Conservation (phyloP, 2,888 invertebrate species). For the Nomada ruficornis region DNA sequence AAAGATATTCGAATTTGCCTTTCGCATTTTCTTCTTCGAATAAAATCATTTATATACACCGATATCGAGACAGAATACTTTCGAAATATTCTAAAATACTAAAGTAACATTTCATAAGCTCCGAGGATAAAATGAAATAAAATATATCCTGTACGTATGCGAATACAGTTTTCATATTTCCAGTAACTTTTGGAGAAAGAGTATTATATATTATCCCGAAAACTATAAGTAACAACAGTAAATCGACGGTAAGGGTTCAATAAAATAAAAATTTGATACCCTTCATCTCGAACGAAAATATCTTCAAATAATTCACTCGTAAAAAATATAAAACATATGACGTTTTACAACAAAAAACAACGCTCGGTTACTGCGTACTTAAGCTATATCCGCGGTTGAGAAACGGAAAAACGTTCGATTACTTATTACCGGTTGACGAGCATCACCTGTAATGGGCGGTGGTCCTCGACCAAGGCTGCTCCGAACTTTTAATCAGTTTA, state of each 20-base stretch:
- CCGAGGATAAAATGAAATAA: too few relatives aligned
- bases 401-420: constrained; percentile 51
- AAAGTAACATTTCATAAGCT: too few relatives aligned
- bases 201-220: too few relatives aligned
- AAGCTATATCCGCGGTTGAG: constrained; percentile 34
- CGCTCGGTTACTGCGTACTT: constrained; percentile 34
- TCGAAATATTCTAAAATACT: too few relatives aligned
- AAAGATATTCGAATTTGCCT: neutral
- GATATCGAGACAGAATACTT: too few relatives aligned
- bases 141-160: too few relatives aligned
- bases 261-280: neutral
- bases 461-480: constrained; percentile 29
- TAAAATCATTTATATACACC: too few relatives aligned
- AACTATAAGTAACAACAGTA: too few relatives aligned
- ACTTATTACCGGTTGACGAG: constrained; percentile 31
- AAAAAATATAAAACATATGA: neutral
- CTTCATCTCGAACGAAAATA: neutral
- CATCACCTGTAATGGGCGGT: too few relatives aligned
- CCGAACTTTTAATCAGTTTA: constrained; percentile 70
- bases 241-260: neutral
- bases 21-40: neutral
- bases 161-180: too few relatives aligned
- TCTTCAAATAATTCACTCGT: neutral
- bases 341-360: neutral
- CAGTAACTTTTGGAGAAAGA: too few relatives aligned